These are phyloP conservation scores for Onychomys torridus DNA, from an alignment of 2,797 vertebrate species.

Conservation along the genomic window DNA sequence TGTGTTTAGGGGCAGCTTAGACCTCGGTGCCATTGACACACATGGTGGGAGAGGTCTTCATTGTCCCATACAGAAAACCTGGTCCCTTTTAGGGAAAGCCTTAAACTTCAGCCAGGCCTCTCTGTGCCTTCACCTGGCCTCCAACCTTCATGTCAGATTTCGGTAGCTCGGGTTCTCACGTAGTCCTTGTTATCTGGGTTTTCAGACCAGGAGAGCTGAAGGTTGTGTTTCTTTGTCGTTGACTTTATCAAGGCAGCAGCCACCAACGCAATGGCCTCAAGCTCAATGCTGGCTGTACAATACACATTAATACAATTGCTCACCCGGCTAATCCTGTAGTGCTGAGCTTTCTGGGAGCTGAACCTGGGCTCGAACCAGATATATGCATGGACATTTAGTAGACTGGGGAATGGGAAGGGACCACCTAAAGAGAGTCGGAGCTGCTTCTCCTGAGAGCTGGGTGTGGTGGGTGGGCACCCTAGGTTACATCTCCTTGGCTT, in stretches of 20 bases:
- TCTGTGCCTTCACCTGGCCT: background rate
- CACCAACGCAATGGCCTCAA: background rate
- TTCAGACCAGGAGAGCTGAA: background rate
- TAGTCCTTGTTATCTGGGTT: background rate
- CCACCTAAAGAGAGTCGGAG: fast-evolving
- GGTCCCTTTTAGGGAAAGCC: background rate
- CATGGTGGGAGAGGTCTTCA: background rate
- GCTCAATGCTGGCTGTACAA: background rate
- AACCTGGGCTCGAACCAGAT: background rate
- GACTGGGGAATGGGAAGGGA: background rate
- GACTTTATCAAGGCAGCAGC: background rate
- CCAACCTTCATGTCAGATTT: fast-evolving
- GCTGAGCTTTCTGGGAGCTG: background rate
- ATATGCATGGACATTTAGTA: fast-evolving
- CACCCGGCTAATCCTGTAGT: background rate
- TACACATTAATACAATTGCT: background rate
- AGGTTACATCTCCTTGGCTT: slow-evolving; percentile 7
- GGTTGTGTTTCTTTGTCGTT: background rate
- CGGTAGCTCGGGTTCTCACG: background rate
- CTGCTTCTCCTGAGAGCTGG: background rate
- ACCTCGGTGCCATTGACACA: background rate
- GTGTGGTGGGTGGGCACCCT: background rate
- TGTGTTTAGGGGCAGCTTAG: background rate
- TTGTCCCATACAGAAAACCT: background rate
- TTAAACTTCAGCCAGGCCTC: background rate